phyloP scores from a whole-genome alignment of 2,113 vertebrate species.

The Empidonax alnorum region DNA sequence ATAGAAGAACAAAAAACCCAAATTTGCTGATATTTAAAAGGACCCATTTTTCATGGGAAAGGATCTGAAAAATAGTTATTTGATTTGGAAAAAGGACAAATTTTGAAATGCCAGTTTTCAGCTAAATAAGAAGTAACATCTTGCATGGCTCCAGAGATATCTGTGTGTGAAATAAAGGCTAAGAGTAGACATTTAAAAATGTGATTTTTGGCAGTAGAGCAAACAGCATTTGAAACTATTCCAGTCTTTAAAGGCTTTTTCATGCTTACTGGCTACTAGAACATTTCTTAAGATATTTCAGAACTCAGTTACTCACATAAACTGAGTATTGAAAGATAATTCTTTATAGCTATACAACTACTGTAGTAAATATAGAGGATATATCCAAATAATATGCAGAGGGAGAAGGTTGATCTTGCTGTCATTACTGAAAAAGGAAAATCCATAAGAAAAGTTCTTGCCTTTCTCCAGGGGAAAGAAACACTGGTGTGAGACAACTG shows the following conservation, averaged over 20 bases:
- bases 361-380: background rate
- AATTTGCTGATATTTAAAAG: background rate
- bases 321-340: background rate
- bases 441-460: background rate
- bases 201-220: constrained; percentile 15
- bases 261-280: background rate
- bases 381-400: background rate
- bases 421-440: background rate
- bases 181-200: constrained; percentile 38
- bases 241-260: constrained; percentile 5
- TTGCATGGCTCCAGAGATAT: constrained; percentile 5
- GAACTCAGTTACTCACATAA: background rate
- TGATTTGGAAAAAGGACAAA: constrained; percentile 5
- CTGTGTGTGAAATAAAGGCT: constrained; percentile 7
- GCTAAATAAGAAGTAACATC: constrained; percentile 30
- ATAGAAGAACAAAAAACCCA: background rate
- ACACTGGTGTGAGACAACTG: background rate
- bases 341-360: background rate
- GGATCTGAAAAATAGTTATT: background rate
- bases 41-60: background rate
- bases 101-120: constrained; percentile 6
- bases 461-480: background rate
- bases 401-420: background rate
- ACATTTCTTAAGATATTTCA: background rate
- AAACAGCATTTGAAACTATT: background rate